A percentile compares a stretch with the other conserved stretches of the same genome.
phyloP scores from a whole-genome alignment of 2,888 invertebrate genomes.

The Hartigia nigra region DNA sequence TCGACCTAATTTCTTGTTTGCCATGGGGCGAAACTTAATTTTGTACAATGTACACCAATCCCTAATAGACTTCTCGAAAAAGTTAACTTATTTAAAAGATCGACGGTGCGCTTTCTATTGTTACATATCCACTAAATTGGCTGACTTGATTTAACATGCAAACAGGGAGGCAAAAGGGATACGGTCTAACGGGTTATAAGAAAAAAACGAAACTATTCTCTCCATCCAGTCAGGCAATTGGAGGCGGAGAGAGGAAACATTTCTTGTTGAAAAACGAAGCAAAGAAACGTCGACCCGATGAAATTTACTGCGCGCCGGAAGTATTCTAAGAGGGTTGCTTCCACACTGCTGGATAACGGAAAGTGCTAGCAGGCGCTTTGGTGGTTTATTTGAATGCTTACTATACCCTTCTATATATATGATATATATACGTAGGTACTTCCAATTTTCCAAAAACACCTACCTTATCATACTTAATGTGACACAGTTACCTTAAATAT shows the following conservation, averaged over 20 bases:
- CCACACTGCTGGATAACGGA: constrained; percentile 53
- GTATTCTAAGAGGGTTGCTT: constrained; percentile 59
- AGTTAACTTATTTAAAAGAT: constrained; percentile 15
- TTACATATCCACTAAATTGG: constrained; percentile 13
- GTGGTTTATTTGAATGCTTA: constrained; percentile 60
- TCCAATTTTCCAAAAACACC: neutral
- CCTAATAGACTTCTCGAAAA: constrained; percentile 1
- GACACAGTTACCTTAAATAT: too few species aligned
- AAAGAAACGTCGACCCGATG: constrained; percentile 41
- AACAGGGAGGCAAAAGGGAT: constrained; percentile 20
- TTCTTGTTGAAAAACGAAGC: constrained; percentile 33
- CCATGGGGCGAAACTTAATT: neutral
- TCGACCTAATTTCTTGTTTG: neutral
- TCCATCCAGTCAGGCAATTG: constrained; percentile 10
- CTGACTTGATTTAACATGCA: constrained; percentile 19
- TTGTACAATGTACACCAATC: neutral
- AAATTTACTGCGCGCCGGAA: constrained; percentile 58
- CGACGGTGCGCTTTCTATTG: constrained; percentile 5
- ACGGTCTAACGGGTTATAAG: neutral
- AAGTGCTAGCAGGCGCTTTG: constrained; percentile 51
- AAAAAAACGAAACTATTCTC: constrained; percentile 12
- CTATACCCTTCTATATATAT: constrained; percentile 39
- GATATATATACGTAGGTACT: neutral
- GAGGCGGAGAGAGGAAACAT: constrained; percentile 31
- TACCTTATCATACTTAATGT: too few species aligned